Percentiles rank a stretch among this genome's conserved stretches.
Conservation (phyloP, 2,113 vertebrate species). For the Microcebus ravelobensis region DNA sequence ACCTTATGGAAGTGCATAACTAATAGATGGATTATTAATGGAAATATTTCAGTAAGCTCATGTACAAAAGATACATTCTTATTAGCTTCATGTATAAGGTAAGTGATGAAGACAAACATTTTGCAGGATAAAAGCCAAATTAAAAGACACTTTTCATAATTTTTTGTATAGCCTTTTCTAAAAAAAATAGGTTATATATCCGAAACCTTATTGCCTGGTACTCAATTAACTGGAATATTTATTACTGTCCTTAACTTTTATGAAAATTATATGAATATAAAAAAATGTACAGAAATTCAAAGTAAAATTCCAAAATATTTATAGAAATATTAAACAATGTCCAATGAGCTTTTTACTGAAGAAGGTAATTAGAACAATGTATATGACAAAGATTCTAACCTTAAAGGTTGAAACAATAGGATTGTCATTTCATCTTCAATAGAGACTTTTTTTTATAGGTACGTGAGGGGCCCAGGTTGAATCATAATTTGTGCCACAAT, state of each 20-base stretch:
- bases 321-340: background rate
- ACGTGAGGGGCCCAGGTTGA: background rate
- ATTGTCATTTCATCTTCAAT: background rate
- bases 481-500: background rate
- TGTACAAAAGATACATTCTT: background rate
- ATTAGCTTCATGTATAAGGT: background rate
- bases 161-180: conserved; percentile 11
- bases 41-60: background rate
- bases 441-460: background rate
- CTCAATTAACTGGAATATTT: background rate
- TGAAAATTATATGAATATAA: background rate
- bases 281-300: conserved; percentile 20
- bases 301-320: background rate
- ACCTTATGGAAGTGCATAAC: background rate
- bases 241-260: background rate
- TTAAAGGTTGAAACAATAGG: background rate
- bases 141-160: background rate
- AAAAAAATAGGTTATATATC: background rate
- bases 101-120: conserved; percentile 24
- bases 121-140: background rate
- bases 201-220: background rate
- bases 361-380: background rate
- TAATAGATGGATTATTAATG: conserved; percentile 15
- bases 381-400: conserved; percentile 6
- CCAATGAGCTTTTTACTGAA: background rate